Base-by-base conservation (phyloP, 2,888 invertebrate species). In the Melolontha melolontha region DNA sequence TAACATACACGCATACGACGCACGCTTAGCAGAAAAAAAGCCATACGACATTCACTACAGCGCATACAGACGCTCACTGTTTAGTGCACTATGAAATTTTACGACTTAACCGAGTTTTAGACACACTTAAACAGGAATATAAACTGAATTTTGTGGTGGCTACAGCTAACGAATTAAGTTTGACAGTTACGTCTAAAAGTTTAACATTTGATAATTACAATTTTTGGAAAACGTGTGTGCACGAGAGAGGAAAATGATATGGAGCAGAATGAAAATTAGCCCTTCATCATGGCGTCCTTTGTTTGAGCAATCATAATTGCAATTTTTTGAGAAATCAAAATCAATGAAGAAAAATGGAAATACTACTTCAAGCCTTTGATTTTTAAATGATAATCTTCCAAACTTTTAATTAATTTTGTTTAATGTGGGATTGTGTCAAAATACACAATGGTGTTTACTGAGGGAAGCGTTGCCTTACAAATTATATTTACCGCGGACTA, bases 31-130 rank as follows among this genome's bases (percentile, higher is more conserved):
- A 29, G 41, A 59, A 64, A 75, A 77, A 62, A 62, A 62, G 47
- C 59, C 59, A 49, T 49, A 62, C 59, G 16, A 62, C 42, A 29
- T 59, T 72, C 29, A 34, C 34, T 79, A 78, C 77, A 78, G 79
- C 78, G 76, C 79, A 77, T 75, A 72, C 72, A 72, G 52, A 52
- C 59, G 73, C 72, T 64, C 70, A 49, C 77, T 74, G 79, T 81
- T 81, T 81, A 80, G 78, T 80, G 76, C 79, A 76, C 78, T 79
- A 80, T 80, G 80, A 81, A 81, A 81, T 79, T 82, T 82, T 81
- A 82, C 78, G 80, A 80, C 79, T 62, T 62, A 62, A 62, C 59
- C 59, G 59, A 62, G 16, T 62, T 62, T 62, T 62, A 72, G 78
- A 78, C 76, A 77, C 79, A 71, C 52, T 52, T 62, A 62, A 62